Percentiles rank a stretch among this genome's conserved stretches.
Evolutionary conservation across 92 coral and sea anemone species (phyloP).

Genomic region (Anthopleura xanthogrammica): DNA sequence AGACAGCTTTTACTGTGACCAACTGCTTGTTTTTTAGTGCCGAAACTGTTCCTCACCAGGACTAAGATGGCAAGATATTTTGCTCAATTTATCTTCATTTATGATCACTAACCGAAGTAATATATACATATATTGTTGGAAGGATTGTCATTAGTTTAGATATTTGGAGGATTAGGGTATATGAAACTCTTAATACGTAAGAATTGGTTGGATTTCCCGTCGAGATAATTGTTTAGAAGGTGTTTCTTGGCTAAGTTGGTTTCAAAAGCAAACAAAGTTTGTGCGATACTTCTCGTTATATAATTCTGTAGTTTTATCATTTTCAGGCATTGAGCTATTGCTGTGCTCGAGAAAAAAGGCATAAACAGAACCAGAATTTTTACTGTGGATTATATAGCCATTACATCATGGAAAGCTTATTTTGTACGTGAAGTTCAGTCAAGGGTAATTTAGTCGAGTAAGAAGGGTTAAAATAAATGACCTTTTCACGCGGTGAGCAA

Average conservation of each 20-base stretch:
- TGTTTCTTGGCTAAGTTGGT: background rate
- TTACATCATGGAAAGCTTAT: background rate
- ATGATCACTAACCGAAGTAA: background rate
- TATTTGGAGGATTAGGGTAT: background rate
- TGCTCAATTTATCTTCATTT: background rate
- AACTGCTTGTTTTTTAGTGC: too few species aligned
- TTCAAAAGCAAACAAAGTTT: background rate
- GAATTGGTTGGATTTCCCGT: background rate
- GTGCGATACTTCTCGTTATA: too few species aligned
- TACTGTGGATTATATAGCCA: too few species aligned
- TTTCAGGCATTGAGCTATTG: background rate
- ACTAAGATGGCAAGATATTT: background rate
- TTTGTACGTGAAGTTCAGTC: background rate
- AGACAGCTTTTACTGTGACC: background rate
- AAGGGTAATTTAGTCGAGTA: background rate
- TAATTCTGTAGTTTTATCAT: background rate
- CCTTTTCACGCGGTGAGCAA: slow-evolving; percentile 20
- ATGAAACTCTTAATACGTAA: background rate
- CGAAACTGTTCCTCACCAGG: background rate
- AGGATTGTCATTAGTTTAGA: background rate
- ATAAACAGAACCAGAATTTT: background rate
- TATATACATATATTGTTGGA: background rate
- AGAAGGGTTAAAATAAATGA: slow-evolving; percentile 19
- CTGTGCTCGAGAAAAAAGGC: background rate
- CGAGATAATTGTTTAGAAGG: background rate